Base-by-base conservation (phyloP, 2,888 invertebrate genomes). In the Hypolimnas misippus region DNA sequence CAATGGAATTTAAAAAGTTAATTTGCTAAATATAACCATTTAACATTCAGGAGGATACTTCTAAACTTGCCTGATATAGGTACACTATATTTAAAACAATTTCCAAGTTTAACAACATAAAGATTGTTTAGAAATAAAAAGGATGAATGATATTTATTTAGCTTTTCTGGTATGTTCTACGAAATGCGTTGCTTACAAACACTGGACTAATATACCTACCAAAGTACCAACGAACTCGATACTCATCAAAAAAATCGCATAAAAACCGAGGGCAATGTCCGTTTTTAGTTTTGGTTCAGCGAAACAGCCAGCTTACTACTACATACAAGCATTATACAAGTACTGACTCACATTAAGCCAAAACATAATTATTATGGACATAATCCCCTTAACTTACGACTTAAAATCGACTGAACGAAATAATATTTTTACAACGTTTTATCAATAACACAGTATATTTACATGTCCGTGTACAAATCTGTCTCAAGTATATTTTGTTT, bases 181-280 rank as follows among this genome's bases (percentile, higher is more conserved):
- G 14, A 16, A 21, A 25, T 16, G 55, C 35, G 35, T 25, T 56
- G 54, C 8, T 55, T 52, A 29, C 31, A 62, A 50, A 54, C 42
- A 58, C 35, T 19, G 51, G 52, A 33, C 25, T 57, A 31, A 7
- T 65, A 59, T 52, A 33, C 33, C 60, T 29, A 54, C 17, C 46
- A 70, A 63, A 73, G 65, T 69, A 65, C 61, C 64, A 67, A 75
- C 70, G 69, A 75, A 74, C 72, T 71, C 71, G 59, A 74, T 69
- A 75, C 72, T n/a, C 44, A 77, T 72, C 79, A 74, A 79, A 86
- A 87, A 86, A 81, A 86, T 83, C 79, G 74, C 67, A 73, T 69
- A 71, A 65, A 73, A 76, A 69, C 74, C 63, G 86, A 83, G 91
- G 88, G 87, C 92, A 91, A 84, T 76, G 91, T 80, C 88, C 91